Conservation (phyloP, 2,888 invertebrate species). For the Romanomermis culicivorax region DNA sequence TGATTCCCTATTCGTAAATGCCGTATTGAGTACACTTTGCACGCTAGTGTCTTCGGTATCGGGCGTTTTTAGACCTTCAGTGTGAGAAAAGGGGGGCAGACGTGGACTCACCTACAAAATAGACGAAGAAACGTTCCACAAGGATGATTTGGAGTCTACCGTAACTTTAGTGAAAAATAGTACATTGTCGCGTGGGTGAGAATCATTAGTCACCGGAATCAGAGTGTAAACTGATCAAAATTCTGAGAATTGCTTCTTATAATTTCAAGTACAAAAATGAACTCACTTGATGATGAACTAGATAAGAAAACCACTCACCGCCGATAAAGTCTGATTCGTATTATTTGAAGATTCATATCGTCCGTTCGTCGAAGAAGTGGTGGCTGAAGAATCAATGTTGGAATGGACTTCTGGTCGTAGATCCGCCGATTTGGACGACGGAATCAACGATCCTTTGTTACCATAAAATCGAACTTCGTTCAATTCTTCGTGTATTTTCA, state of each 20-base stretch:
- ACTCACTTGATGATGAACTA: too few relatives aligned
- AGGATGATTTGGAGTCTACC: neutral
- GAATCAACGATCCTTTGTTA: neutral
- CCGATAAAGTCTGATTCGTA: too few relatives aligned
- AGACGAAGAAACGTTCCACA: neutral
- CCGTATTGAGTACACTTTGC: too few relatives aligned
- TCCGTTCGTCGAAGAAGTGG: neutral
- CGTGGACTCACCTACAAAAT: neutral
- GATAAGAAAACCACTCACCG: too few relatives aligned
- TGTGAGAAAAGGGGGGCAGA: neutral
- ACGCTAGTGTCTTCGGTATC: slow-evolving; percentile 1
- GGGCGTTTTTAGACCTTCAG: neutral
- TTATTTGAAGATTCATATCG: too few relatives aligned
- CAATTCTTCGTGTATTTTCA: slow-evolving; percentile 3
- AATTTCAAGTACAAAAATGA: too few relatives aligned
- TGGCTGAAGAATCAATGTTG: neutral
- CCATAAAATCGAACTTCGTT: slow-evolving; percentile 4
- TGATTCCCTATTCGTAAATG: too few relatives aligned
- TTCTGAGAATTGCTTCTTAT: too few relatives aligned
- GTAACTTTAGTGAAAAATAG: neutral
- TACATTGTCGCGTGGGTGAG: too few relatives aligned
- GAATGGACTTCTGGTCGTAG: neutral
- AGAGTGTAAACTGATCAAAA: too few relatives aligned
- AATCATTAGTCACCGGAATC: too few relatives aligned
- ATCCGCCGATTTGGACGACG: neutral